Evolutionary conservation across 2,797 vertebrate genomes (phyloP).

Genomic region (Mus caroli): DNA sequence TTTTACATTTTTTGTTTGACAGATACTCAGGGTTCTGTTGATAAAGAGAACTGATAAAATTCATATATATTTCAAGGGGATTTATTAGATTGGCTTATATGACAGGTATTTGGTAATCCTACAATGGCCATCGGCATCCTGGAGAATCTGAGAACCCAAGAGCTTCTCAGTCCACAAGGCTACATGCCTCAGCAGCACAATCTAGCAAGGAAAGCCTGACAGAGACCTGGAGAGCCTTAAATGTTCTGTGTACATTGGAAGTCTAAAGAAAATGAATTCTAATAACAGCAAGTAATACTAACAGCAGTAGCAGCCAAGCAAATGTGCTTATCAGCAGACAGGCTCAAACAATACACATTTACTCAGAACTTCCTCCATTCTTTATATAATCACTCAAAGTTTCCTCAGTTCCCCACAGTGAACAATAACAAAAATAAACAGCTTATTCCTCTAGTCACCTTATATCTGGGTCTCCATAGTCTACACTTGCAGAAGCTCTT

Average conservation of each 20-base stretch:
- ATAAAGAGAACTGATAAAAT: background rate
- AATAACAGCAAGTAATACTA: background rate
- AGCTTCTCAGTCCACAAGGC: background rate
- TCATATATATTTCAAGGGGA: background rate
- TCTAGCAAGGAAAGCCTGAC: background rate
- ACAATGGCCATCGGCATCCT: background rate
- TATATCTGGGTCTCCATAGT: background rate
- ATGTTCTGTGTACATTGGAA: background rate
- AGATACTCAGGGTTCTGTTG: background rate
- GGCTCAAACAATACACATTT: background rate
- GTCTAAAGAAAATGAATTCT: background rate
- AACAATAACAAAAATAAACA: background rate
- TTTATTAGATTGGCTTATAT: background rate
- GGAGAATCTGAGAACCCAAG: background rate
- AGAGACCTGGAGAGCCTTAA: background rate
- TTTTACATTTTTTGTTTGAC: background rate
- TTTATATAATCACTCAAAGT: background rate
- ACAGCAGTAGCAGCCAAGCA: background rate
- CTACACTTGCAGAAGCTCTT: background rate
- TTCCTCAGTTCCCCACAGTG: background rate
- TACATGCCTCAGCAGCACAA: background rate
- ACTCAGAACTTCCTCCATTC: background rate
- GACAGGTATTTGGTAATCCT: background rate
- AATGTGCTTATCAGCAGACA: background rate
- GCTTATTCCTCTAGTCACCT: background rate